Evolutionary conservation across 2,113 vertebrate genomes (phyloP).

Genomic region (Propithecus coquereli): DNA sequence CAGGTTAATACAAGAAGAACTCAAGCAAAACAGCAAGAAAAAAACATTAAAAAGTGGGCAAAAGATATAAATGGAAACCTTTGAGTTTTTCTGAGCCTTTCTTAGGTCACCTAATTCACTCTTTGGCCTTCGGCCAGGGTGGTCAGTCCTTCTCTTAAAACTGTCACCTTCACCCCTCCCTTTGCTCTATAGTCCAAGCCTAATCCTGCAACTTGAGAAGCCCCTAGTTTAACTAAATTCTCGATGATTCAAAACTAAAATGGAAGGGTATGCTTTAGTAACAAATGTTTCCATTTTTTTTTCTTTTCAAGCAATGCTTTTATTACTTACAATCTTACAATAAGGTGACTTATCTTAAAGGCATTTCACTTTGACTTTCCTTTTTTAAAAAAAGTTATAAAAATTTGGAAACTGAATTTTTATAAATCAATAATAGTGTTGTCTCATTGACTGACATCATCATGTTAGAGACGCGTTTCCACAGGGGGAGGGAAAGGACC

Average conservation of each 20-base stretch:
- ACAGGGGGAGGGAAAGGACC: neutral
- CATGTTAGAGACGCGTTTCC: neutral
- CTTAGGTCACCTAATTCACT: neutral
- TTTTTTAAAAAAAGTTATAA: neutral
- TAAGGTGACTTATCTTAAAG: neutral
- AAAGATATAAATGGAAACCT: too few relatives aligned
- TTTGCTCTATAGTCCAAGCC: neutral
- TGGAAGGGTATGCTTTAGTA: neutral
- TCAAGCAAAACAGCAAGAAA: too few relatives aligned
- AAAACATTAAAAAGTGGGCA: too few relatives aligned
- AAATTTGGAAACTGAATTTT: neutral
- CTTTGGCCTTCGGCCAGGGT: neutral
- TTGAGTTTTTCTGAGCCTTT: neutral
- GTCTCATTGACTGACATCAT: neutral
- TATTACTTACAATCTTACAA: neutral
- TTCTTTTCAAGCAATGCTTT: constrained; percentile 8
- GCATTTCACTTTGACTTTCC: constrained; percentile 6
- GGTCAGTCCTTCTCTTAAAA: neutral
- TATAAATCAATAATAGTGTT: neutral
- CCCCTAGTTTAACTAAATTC: neutral
- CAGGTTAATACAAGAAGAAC: too few relatives aligned
- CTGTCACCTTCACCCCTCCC: too few relatives aligned
- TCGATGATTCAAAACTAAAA: neutral
- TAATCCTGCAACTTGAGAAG: neutral
- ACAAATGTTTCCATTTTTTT: neutral